These are phyloP conservation scores for Sitodiplosis mosellana DNA, from an alignment of 1,140 invertebrate species.

Conservation along the genomic window DNA sequence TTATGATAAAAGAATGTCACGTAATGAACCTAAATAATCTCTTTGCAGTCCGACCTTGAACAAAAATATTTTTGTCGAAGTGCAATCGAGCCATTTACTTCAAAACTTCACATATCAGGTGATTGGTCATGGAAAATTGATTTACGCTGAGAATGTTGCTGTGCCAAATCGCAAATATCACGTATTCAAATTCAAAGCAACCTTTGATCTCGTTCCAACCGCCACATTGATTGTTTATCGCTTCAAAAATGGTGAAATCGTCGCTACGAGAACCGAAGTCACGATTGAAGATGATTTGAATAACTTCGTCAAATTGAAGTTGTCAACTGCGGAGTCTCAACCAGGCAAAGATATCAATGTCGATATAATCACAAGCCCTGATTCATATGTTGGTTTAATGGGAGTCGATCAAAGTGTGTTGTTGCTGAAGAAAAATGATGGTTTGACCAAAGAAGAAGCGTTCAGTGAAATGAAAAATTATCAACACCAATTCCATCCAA, in stretches of 20 bases:
- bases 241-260: constrained; percentile 1
- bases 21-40: background rate
- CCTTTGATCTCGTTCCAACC: background rate
- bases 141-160: constrained; percentile 10
- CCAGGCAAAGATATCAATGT: constrained; percentile 48
- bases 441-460: background rate
- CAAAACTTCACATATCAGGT: background rate
- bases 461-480: background rate
- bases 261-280: background rate
- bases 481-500: background rate
- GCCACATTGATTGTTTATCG: constrained; percentile 1
- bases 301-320: constrained; percentile 11
- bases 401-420: constrained; percentile 70
- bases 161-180: constrained; percentile 29
- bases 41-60: background rate
- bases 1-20: too few relatives aligned
- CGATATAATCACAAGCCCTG: constrained; percentile 48
- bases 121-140: background rate
- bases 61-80: background rate
- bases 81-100: background rate
- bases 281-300: background rate
- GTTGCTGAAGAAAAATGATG: constrained; percentile 43
- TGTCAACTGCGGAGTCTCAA: constrained; percentile 34
- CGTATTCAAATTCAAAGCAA: background rate
- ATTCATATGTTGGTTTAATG: constrained; percentile 62